phyloP scores from a whole-genome alignment of 2,797 vertebrate genomes.

The Anabas testudineus region DNA sequence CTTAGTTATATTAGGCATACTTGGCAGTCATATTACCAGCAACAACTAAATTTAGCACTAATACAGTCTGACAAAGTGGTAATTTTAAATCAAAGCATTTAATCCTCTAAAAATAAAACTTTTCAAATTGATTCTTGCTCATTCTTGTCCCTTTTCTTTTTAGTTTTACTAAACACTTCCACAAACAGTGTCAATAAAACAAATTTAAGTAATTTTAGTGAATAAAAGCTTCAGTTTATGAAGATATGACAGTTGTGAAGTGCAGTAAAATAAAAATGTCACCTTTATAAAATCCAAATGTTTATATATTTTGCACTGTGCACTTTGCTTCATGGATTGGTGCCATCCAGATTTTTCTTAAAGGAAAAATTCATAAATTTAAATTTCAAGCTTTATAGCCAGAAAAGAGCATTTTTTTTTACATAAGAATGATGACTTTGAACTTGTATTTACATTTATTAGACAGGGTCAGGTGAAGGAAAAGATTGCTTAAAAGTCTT shows the following conservation, averaged over 20 bases:
- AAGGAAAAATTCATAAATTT: not conserved
- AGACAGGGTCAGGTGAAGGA: not conserved
- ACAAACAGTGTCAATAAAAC: not conserved
- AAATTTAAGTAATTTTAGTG: not conserved
- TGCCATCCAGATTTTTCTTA: not conserved
- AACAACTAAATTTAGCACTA: not conserved
- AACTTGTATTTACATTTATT: not conserved
- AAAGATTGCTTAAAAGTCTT: conserved; percentile 2
- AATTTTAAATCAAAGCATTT: too few relatives aligned
- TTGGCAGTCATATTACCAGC: not conserved
- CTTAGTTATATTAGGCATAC: not conserved
- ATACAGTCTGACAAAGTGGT: too few relatives aligned
- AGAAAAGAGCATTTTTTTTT: not conserved
- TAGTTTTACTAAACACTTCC: not conserved
- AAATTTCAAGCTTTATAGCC: not conserved
- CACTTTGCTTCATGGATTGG: not conserved
- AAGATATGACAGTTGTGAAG: not conserved
- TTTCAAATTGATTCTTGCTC: too few relatives aligned
- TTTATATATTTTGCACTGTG: not conserved
- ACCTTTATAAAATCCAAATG: not conserved
- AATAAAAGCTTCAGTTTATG: not conserved
- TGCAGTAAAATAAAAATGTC: not conserved
- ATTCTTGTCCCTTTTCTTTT: not conserved
- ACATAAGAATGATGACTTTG: not conserved
- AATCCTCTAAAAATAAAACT: too few relatives aligned